phyloP scores from a whole-genome alignment of 2,888 invertebrate genomes.

The Cheiracanthium punctorium region DNA sequence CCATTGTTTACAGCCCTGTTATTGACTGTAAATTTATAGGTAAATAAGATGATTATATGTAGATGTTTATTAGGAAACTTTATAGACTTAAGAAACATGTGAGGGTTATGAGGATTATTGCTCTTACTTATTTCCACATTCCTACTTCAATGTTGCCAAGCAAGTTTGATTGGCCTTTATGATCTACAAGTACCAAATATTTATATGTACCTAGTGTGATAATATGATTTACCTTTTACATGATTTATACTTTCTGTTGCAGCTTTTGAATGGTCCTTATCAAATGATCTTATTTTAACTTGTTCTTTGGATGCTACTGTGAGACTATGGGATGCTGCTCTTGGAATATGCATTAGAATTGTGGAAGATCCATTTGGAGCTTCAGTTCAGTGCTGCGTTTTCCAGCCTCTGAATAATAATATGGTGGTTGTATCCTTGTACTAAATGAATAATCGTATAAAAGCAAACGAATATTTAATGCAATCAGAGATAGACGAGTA shows the following conservation, averaged over 20 bases:
- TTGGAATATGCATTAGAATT: conserved; percentile 80
- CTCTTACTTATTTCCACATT: no score
- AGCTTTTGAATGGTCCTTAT: conserved; percentile 90
- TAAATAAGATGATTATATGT: no score
- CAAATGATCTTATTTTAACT: conserved; percentile 88
- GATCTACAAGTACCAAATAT: conserved; percentile 80
- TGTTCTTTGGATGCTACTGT: conserved; percentile 85
- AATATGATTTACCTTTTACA: not conserved
- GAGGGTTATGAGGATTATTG: no score
- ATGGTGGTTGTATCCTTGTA: conserved; percentile 86
- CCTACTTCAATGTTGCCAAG: no score
- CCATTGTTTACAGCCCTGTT: no score
- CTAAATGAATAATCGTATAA: no score
- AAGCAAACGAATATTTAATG: no score
- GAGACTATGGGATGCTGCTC: conserved; percentile 83
- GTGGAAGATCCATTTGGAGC: conserved; percentile 81
- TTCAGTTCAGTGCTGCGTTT: conserved; percentile 82
- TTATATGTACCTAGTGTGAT: not conserved
- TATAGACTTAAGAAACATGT: no score
- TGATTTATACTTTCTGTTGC: conserved; percentile 73
- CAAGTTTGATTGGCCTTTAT: no score
- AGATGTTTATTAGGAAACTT: no score
- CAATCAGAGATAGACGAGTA: no score
- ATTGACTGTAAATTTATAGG: no score
- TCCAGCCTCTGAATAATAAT: conserved; percentile 90